Conservation (phyloP, 35 echinoderm and acorn worm species). For the Ptychodera flava region DNA sequence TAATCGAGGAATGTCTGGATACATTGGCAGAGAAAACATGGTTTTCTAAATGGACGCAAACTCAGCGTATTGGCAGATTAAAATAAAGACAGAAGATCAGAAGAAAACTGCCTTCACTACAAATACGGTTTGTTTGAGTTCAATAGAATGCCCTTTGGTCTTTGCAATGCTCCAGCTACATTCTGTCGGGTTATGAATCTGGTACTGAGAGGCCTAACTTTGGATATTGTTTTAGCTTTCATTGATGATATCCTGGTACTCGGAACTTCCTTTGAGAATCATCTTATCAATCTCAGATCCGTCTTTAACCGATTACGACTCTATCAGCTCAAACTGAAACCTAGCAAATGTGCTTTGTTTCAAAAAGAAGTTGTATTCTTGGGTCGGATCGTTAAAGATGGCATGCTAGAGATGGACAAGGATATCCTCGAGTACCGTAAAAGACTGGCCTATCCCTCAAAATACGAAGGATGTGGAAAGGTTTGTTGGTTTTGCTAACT, state of each 20-base stretch:
- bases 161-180: slow-evolving; percentile 46
- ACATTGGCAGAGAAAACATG: slow-evolving; percentile 24
- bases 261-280: background rate
- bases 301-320: slow-evolving; percentile 5
- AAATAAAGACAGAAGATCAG: background rate
- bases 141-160: slow-evolving; percentile 40
- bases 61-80: slow-evolving; percentile 36
- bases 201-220: slow-evolving; percentile 10
- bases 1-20: slow-evolving; percentile 32
- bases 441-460: background rate
- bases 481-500: slow-evolving; percentile 64
- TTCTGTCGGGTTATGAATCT: slow-evolving; percentile 22
- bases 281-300: slow-evolving; percentile 11
- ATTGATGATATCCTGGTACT: slow-evolving; percentile 42
- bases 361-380: slow-evolving; percentile 35
- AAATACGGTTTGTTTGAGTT: slow-evolving; percentile 43
- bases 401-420: background rate
- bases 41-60: slow-evolving; percentile 57
- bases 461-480: slow-evolving; percentile 23
- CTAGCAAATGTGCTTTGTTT: slow-evolving; percentile 38
- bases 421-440: background rate
- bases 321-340: slow-evolving; percentile 37
- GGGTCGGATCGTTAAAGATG: background rate
- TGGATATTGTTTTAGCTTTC: slow-evolving; percentile 2
- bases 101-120: slow-evolving; percentile 51